A percentile compares a stretch with the other conserved stretches of the same genome.
Evolutionary conservation across 1,140 invertebrate species (phyloP).

Genomic region (Eriosoma lanigerum): DNA sequence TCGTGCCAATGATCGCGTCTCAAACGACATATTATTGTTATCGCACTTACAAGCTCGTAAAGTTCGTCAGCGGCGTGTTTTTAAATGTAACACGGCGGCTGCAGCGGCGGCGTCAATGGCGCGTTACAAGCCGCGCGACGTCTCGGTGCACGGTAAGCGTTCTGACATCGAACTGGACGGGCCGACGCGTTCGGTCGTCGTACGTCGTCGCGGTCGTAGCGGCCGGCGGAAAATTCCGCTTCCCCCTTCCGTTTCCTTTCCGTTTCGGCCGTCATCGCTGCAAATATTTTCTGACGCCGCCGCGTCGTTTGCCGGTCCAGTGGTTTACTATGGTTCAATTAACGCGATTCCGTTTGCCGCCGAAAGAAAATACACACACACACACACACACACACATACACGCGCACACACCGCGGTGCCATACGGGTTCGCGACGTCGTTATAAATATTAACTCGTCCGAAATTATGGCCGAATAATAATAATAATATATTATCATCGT

Average conservation of each 20-base stretch:
- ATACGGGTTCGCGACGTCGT: background rate
- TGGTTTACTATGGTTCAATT: constrained; percentile 1
- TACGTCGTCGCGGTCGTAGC: background rate
- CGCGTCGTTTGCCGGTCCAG: constrained; percentile 20
- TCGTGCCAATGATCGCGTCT: background rate
- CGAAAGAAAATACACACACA: too few species aligned
- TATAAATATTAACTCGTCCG: too few species aligned
- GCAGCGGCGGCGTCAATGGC: background rate
- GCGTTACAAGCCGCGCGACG: too few species aligned
- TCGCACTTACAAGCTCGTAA: too few species aligned
- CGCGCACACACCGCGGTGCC: too few species aligned
- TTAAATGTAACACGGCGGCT: background rate
- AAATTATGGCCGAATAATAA: background rate
- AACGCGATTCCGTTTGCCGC: too few species aligned
- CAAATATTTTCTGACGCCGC: background rate
- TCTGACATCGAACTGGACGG: constrained; percentile 13
- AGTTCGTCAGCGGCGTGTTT: background rate
- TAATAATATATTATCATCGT: background rate
- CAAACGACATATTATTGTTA: background rate
- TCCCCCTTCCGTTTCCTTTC: background rate
- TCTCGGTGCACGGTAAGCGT: background rate
- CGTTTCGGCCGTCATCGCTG: background rate
- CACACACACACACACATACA: background rate
- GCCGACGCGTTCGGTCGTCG: background rate
- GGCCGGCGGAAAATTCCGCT: background rate